Evolutionary conservation across 2,888 invertebrate species (phyloP).

Genomic region (Beris morrisii): DNA sequence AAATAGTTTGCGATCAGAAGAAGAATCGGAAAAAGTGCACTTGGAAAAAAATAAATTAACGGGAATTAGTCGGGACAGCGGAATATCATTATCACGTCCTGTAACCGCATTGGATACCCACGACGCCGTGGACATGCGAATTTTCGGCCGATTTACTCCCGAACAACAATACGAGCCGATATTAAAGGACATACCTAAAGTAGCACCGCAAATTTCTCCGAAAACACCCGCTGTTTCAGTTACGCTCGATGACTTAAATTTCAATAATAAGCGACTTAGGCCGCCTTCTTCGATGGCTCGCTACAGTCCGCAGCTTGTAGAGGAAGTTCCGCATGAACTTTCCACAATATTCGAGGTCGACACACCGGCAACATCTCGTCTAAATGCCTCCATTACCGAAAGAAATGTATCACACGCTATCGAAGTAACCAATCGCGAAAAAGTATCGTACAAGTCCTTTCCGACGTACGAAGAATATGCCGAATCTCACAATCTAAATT

Average conservation of each 20-base stretch:
- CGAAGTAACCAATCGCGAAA: constrained; percentile 3
- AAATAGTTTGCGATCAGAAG: neutral
- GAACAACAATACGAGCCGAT: neutral
- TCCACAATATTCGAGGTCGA: constrained; percentile 71
- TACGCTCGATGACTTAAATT: neutral
- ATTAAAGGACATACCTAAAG: constrained; percentile 50
- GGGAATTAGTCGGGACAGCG: constrained; percentile 53
- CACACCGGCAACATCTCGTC: constrained; percentile 62
- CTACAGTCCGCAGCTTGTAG: constrained; percentile 52
- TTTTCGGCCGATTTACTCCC: constrained; percentile 10
- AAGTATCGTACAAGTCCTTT: constrained; percentile 9
- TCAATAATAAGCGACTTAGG: constrained; percentile 36
- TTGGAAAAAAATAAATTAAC: constrained; percentile 49
- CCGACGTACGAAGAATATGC: constrained; percentile 55
- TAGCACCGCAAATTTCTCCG: neutral
- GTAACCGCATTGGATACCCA: constrained; percentile 49
- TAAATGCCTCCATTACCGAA: constrained; percentile 29
- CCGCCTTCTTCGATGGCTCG: constrained; percentile 50
- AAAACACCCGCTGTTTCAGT: neutral
- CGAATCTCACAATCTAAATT: constrained; percentile 55
- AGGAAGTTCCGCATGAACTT: constrained; percentile 60
- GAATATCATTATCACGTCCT: constrained; percentile 53
- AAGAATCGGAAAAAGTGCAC: constrained; percentile 33
- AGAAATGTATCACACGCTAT: neutral
- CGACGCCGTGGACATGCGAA: constrained; percentile 37